These are phyloP conservation scores for Thelaira solivaga DNA, from an alignment of 2,888 invertebrate genomes.

Conservation along the genomic window DNA sequence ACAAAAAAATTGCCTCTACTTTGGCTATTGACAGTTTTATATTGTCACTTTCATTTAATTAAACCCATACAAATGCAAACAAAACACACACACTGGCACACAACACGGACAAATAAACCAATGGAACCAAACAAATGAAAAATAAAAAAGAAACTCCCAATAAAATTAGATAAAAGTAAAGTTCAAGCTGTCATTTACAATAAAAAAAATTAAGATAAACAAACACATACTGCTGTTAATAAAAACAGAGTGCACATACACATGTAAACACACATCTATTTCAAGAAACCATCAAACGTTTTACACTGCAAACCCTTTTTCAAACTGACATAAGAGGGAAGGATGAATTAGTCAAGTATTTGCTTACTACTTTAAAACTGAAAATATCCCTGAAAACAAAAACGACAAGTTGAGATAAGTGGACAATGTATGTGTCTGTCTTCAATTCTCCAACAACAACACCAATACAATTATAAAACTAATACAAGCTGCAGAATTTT, in stretches of 20 bases:
- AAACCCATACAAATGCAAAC: background rate
- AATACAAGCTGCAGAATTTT: background rate
- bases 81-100: background rate
- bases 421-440: constrained; percentile 28
- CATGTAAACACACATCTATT: background rate
- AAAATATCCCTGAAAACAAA: constrained; percentile 41
- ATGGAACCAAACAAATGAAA: background rate
- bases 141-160: background rate
- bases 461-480: constrained; percentile 15
- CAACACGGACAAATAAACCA: background rate
- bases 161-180: constrained; percentile 9
- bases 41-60: constrained; percentile 19
- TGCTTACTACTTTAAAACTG: constrained; percentile 48
- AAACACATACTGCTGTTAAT: background rate
- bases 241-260: background rate
- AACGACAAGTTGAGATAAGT: constrained; percentile 47
- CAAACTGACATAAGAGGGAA: background rate
- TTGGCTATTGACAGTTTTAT: background rate
- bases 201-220: background rate
- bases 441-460: constrained; percentile 10
- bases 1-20: background rate
- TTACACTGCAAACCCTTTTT: constrained; percentile 6
- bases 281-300: background rate
- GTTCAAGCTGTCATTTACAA: constrained; percentile 27
- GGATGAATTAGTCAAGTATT: constrained; percentile 49